Evolutionary conservation across 1,140 invertebrate species (phyloP).

Genomic region (Drosophila kikkawai): DNA sequence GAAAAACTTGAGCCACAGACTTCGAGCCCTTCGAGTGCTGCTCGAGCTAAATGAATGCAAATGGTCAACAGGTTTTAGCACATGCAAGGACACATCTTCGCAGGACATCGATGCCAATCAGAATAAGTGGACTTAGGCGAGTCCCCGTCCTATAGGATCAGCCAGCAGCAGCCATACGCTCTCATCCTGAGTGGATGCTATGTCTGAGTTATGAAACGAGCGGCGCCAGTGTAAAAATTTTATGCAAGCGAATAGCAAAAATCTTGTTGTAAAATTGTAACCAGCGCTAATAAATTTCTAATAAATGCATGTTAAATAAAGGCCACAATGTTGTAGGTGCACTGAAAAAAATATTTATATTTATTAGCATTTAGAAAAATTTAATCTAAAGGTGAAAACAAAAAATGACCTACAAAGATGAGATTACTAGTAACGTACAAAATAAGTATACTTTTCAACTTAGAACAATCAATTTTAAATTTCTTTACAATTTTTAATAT

Average conservation of each 20-base stretch:
- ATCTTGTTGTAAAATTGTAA: conserved; percentile 58
- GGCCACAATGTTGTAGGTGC: conserved; percentile 62
- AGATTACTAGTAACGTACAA: no score
- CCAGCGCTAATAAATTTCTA: conserved; percentile 77
- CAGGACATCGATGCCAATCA: conserved; percentile 69
- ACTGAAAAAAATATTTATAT: conserved; percentile 6
- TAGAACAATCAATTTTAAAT: neutral
- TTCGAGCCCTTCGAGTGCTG: conserved; percentile 3
- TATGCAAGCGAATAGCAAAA: conserved; percentile 68
- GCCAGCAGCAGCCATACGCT: conserved; percentile 13
- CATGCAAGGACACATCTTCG: conserved; percentile 44
- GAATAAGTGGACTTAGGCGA: conserved; percentile 63
- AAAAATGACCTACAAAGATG: neutral
- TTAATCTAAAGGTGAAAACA: neutral
- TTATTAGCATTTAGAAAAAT: neutral
- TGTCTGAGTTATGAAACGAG: conserved; percentile 77
- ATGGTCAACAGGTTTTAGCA: conserved; percentile 80
- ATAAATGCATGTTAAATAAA: conserved; percentile 80
- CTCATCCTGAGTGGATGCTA: conserved; percentile 46
- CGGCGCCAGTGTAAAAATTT: conserved; percentile 78
- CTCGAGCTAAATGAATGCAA: conserved; percentile 74
- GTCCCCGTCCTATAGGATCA: neutral
- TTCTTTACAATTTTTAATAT: no score
- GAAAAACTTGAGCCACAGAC: conserved; percentile 7
- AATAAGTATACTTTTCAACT: neutral